Base-by-base conservation (phyloP, 2,113 vertebrate species). In the Polypterus bichir region DNA sequence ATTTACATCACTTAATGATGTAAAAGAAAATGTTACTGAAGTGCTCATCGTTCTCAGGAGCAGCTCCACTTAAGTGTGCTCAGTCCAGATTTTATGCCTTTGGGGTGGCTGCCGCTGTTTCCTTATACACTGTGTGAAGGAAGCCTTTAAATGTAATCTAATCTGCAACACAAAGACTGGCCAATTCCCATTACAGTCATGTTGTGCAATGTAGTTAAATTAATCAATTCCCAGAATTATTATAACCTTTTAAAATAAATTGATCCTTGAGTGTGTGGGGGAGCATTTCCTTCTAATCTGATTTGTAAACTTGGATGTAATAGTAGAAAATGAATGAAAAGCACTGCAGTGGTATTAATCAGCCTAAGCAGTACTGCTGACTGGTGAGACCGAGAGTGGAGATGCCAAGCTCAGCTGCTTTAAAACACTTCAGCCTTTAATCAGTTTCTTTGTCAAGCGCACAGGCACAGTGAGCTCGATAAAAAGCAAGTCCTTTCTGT, bases 261-360 rank as follows among this genome's bases (percentile, higher is more conserved):
- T 9, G 52, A 70, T 69, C 59, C 60, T 68, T 71, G 9, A 60
- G 66, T 7, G 58, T 68, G 61, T 59, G 66, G 55, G 59, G 5
- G 8, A 66, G 55, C 66, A 49, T 46, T 74, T 59, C 49, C 70
- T 63, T 8, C 65, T 71, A 75, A 81, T 79, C 55, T 62, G 75
- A 74, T 65, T 75, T 72, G 67, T 70, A 62, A 65, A 71, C 47
- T 64, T 66, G 69, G 72, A 6, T 59, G 51, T 74, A 72, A 72
- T 66, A 63, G 71, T 44, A 62, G 63, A 3, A 66, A 77, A 73
- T 71, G 69, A 68, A 74, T 70, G 59, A 69, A 69, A 70, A 67
- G 68, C 73, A 68, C 71, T 72, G 61, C 64, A 70, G 59, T 65
- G 62, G 74, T 77, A 85, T 88, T 86, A 75, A 83, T 77, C 66